Conservation (phyloP, 2,888 invertebrate species). For the Lissocephala sabroskyi region DNA sequence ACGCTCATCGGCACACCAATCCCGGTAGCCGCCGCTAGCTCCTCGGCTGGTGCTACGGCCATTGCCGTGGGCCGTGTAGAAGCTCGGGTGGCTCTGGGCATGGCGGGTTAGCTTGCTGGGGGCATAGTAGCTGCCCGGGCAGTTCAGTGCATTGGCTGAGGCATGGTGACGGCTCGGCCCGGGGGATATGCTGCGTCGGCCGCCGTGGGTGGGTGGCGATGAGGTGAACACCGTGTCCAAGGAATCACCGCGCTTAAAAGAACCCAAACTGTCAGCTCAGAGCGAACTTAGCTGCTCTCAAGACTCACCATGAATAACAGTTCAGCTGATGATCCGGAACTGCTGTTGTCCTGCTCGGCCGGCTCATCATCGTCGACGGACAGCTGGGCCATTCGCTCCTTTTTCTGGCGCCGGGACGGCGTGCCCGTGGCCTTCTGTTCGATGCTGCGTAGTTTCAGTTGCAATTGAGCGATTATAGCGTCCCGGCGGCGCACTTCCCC, state of each 20-base stretch:
- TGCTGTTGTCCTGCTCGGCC: slow-evolving; percentile 55
- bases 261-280: too few relatives aligned
- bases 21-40: slow-evolving; percentile 28
- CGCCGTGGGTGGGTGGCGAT: slow-evolving; percentile 73
- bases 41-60: slow-evolving; percentile 27
- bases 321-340: slow-evolving; percentile 71
- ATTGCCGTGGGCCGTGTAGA: slow-evolving; percentile 38
- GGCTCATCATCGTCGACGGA: slow-evolving; percentile 45
- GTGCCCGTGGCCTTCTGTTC: slow-evolving; percentile 40
- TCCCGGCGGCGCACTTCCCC: slow-evolving; percentile 86
- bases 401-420: slow-evolving; percentile 30
- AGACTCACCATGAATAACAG: slow-evolving; percentile 71
- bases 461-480: slow-evolving; percentile 85
- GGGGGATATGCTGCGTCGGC: slow-evolving; percentile 57
- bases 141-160: slow-evolving; percentile 47
- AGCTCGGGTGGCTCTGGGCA: slow-evolving; percentile 50
- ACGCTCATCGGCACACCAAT: slow-evolving; percentile 37
- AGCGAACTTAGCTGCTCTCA: too few relatives aligned
- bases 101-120: slow-evolving; percentile 46
- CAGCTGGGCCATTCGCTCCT: slow-evolving; percentile 41
- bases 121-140: slow-evolving; percentile 44
- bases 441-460: slow-evolving; percentile 81
- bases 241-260: slow-evolving; percentile 77
- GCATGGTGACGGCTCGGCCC: slow-evolving; percentile 51
- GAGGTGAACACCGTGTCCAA: slow-evolving; percentile 79